Evolutionary conservation across 2,797 vertebrate species (phyloP).

Genomic region (Podarcis lilfordi): DNA sequence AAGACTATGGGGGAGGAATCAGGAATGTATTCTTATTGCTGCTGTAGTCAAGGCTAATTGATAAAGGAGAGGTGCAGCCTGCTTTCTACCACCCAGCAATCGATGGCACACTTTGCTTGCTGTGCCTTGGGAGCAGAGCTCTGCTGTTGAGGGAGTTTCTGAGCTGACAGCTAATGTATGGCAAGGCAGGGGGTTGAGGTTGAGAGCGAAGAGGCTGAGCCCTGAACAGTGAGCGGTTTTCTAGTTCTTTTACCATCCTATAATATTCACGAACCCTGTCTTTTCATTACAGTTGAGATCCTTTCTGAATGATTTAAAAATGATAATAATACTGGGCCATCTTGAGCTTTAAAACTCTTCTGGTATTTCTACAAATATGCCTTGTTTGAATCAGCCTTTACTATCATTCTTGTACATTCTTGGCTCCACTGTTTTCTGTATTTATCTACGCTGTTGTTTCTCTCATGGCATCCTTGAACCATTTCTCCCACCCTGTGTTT

Average conservation of each 20-base stretch:
- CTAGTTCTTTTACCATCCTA: background rate
- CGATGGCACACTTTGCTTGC: background rate
- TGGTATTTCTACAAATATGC: background rate
- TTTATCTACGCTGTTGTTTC: background rate
- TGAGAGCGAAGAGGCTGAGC: background rate
- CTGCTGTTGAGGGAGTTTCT: background rate
- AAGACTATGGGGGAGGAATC: background rate
- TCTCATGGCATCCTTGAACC: background rate
- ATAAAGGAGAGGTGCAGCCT: background rate
- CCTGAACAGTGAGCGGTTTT: background rate
- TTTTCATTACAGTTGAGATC: background rate
- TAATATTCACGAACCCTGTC: background rate
- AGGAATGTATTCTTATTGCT: background rate
- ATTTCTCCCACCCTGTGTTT: background rate
- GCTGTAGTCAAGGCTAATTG: background rate
- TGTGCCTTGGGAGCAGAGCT: background rate
- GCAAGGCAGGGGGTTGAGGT: background rate
- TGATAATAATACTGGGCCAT: background rate
- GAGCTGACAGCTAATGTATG: background rate
- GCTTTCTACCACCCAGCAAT: background rate
- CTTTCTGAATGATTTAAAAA: background rate
- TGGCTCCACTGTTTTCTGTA: background rate
- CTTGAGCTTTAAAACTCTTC: background rate
- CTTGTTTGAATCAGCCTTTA: background rate
- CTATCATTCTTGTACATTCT: background rate